phyloP scores from a whole-genome alignment of 2,113 vertebrate genomes.

The Podarcis muralis region DNA sequence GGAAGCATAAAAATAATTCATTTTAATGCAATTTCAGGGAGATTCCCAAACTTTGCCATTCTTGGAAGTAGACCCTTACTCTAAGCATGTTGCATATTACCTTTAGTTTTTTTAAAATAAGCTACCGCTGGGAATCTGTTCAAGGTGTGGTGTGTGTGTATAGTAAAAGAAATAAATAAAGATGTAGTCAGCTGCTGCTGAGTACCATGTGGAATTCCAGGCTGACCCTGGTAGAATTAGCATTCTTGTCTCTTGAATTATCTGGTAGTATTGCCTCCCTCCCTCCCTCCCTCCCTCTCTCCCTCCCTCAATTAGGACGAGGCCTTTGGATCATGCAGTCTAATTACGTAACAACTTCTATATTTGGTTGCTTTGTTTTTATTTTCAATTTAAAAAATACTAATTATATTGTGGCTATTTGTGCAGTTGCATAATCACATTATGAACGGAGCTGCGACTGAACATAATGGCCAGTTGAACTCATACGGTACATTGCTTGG shows the following conservation, averaged over 20 bases:
- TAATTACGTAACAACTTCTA: slow-evolving; percentile 1
- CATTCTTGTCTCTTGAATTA: neutral
- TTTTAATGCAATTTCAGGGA: too few relatives aligned
- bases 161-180: too few relatives aligned
- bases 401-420: slow-evolving; percentile 34
- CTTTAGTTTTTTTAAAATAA: too few relatives aligned
- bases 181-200: neutral
- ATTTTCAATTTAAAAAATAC: neutral
- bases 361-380: neutral
- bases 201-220: neutral
- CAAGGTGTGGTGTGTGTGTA: too few relatives aligned
- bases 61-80: too few relatives aligned
- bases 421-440: slow-evolving; percentile 62
- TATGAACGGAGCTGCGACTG: slow-evolving; percentile 46
- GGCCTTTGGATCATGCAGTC: slow-evolving; percentile 35
- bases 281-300: neutral
- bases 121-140: too few relatives aligned
- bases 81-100: too few relatives aligned
- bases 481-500: slow-evolving; percentile 38
- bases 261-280: slow-evolving; percentile 4
- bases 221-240: neutral
- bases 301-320: slow-evolving; percentile 27
- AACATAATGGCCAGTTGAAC: slow-evolving; percentile 57
- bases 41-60: too few relatives aligned
- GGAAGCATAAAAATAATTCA: too few relatives aligned